Percentiles rank a stretch among this genome's conserved stretches.
Evolutionary conservation across 2,888 invertebrate species (phyloP).

Genomic region (Nemurella pictetii): DNA sequence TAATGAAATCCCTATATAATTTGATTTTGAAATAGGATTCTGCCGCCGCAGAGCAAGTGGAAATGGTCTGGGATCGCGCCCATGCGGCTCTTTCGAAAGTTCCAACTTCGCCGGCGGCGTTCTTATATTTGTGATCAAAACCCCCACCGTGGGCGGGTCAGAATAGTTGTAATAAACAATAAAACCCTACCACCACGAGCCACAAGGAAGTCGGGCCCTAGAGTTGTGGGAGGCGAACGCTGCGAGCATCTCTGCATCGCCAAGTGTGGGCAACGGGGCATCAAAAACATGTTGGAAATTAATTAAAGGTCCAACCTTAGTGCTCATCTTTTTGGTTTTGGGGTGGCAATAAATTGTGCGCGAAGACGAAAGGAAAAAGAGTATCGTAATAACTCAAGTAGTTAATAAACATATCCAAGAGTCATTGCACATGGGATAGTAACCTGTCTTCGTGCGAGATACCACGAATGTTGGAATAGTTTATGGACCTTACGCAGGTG

Average conservation of each 20-base stretch:
- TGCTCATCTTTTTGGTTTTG: not conserved
- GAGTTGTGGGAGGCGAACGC: not conserved
- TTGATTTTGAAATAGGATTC: not conserved
- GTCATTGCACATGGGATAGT: not conserved
- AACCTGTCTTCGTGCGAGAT: not conserved
- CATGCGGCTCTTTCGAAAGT: not conserved
- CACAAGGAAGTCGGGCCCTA: not conserved
- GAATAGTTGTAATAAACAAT: not conserved
- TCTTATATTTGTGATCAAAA: not conserved
- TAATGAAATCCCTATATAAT: not conserved
- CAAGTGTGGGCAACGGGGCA: slow-evolving; percentile 14
- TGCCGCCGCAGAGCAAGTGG: too few relatives aligned
- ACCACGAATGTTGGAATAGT: not conserved
- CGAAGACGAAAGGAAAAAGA: not conserved
- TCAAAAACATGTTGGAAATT: not conserved
- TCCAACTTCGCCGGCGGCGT: not conserved
- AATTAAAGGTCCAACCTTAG: not conserved
- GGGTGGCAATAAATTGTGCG: not conserved
- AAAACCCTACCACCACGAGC: not conserved
- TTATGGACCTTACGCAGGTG: slow-evolving; percentile 5
- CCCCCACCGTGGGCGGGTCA: not conserved
- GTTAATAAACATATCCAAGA: slow-evolving; percentile 16
- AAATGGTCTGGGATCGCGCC: not conserved
- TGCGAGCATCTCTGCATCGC: not conserved
- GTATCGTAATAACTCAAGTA: slow-evolving; percentile 2